These are phyloP conservation scores for Drosophila quinaria DNA, from an alignment of 2,888 invertebrate species.

Conservation along the genomic window DNA sequence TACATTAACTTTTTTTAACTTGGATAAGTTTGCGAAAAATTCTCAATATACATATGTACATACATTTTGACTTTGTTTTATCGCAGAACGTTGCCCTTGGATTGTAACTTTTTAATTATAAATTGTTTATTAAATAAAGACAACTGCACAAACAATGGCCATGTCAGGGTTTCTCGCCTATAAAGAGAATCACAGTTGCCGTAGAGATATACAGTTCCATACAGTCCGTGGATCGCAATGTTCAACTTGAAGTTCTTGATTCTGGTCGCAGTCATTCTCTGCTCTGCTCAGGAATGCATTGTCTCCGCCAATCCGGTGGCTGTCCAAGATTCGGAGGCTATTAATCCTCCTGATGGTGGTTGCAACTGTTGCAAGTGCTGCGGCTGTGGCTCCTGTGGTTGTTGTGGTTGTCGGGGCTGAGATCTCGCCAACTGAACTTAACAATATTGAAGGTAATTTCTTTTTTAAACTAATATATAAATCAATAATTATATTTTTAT, in stretches of 20 bases:
- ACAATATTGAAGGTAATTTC: conserved; percentile 1
- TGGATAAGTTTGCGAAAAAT: no score
- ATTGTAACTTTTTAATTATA: neutral
- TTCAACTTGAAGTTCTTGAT: conserved; percentile 54
- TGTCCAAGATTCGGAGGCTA: rapidly evolving
- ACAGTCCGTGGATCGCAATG: conserved; percentile 29
- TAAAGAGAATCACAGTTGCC: conserved; percentile 25
- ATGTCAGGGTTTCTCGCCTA: conserved; percentile 6
- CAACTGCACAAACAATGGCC: conserved; percentile 59
- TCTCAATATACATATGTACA: no score
- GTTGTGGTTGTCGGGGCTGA: neutral
- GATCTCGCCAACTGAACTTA: neutral
- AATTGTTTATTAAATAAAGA: conserved; percentile 14
- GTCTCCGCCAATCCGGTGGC: conserved; percentile 6
- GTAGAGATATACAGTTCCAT: conserved; percentile 14
- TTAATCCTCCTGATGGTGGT: neutral
- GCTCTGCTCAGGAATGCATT: conserved; percentile 34
- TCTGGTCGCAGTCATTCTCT: conserved; percentile 45
- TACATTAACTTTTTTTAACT: no score
- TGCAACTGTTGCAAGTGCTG: conserved; percentile 1
- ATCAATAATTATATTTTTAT: conserved; percentile 8
- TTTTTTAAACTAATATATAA: neutral
- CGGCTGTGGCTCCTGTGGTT: neutral
- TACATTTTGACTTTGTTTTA: neutral
- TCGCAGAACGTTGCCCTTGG: neutral